Base-by-base conservation (phyloP, 2,888 invertebrate species). In the Catonia carolina region DNA sequence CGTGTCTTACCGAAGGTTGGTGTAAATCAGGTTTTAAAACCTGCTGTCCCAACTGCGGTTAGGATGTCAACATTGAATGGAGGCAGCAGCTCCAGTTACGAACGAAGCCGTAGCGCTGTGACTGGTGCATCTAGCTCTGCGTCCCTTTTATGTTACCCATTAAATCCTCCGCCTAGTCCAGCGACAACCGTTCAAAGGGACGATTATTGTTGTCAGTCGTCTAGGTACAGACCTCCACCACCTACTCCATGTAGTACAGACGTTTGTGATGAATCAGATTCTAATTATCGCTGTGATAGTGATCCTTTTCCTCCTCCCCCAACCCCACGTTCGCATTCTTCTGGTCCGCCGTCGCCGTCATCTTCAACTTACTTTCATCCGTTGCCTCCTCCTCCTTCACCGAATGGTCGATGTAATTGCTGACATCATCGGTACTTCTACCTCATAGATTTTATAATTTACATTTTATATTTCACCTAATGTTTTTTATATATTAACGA, bases 171-270 rank as follows among this genome's bases (percentile, higher is more conserved):
- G 14, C 93, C 93, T 2, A 87, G 86, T 70, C 94, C 94, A 1
- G 91, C 92, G 12, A 84, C 86, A 0, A 86, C 89, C 0, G 77
- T 55, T 17, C 58, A 57, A 17, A 45, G 59, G 18, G 60, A 60
- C 17, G 60, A 60, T 33, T 61, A 55, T 27, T 63, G 62, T 37
- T 61, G 61, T 14, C n/a, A n/a, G n/a, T n/a, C n/a, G n/a, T 61
- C 63, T 12, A 59, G 62, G n/a, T 84, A 87, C 54, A 80, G 85
- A 58, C 84, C 89, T 0, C 94, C 94, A 6, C 95, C 94, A 22
- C 94, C 94, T 10, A 95, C 95, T 18, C 95, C 95, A 0, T 95
- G 93, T 69, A 91, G 91, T 63, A 94, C 95, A 33, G 95, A 95
- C 65, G 89, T 94, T 63, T 94, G 92, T 67, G 90, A 92, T 71